Evolutionary conservation across 64 coral and sea anemone genomes (phyloP).

Genomic region (Exaiptasia diaphana): DNA sequence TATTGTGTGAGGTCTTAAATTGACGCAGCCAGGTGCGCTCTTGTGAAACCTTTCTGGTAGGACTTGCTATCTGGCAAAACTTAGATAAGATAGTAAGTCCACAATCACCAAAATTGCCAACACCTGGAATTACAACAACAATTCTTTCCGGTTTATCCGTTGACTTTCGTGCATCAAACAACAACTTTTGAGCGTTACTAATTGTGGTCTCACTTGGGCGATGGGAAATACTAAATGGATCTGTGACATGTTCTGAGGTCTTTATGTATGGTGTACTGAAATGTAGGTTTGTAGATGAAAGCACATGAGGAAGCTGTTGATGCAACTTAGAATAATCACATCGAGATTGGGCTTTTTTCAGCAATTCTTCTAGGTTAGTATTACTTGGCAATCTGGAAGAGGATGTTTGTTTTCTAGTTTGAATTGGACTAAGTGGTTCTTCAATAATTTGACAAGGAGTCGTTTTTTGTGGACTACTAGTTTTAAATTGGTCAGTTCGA

Average conservation of each 20-base stretch:
- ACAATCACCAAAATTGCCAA: conserved; percentile 1
- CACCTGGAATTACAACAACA: conserved; percentile 2
- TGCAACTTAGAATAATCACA: background rate
- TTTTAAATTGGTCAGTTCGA: no score
- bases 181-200: no score
- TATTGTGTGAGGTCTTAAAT: background rate
- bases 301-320: background rate
- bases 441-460: no score
- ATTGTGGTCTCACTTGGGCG: background rate
- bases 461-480: no score
- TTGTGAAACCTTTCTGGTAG: background rate
- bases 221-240: background rate
- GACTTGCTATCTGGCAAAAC: background rate
- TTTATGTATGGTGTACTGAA: background rate
- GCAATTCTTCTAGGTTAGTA: background rate
- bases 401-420: background rate
- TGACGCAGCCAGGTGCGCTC: background rate
- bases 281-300: background rate
- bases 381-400: background rate
- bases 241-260: background rate
- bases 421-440: background rate
- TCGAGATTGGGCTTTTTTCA: background rate
- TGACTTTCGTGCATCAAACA: no score
- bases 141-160: no score
- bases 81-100: background rate